Evolutionary conservation across 30 jellyfish, hydroid and myxozoan genomes (phyloP), one percentile per base, ranked within the genome.

Genomic region (Aurelia aurita): DNA sequence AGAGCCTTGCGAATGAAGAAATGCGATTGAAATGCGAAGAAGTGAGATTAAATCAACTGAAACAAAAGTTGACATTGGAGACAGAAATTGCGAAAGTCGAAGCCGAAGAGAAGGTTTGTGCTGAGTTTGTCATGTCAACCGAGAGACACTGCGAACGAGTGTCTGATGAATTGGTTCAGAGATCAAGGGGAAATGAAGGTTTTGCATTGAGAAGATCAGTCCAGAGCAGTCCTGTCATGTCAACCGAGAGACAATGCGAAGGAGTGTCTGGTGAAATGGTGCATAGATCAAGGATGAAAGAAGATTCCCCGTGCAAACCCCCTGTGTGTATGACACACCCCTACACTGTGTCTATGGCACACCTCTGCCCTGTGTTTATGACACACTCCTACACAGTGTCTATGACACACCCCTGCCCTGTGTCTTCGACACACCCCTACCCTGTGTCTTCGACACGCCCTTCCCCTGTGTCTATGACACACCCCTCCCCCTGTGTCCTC

Each of bases 1-100:
- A 59, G 71, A 59, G 26, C 71, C 71, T 59, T 59, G 71, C 71
- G 31, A 59, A 59, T 59, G 71, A 59, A 23, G 71, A 59, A 59
- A 59, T 59, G 31, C 71, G 71, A 23, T 59, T 59, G 71, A 59
- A 59, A 59, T 59, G 71, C 71, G 71, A 59, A 59, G 31, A 23
- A 59, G 31, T 59, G 71, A 59, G 71, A 59, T 23, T 59, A 59
- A 59, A 59, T 59, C 71, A 59, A 59, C 25, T 14, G 71, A 59
- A n/a, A n/a, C n/a, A n/a, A n/a, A n/a, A n/a, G n/a, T n/a, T n/a
- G n/a, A n/a, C n/a, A n/a, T n/a, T n/a, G n/a, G n/a, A n/a, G n/a
- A n/a, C n/a, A n/a, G n/a, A n/a, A n/a, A n/a, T n/a, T n/a, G n/a
- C n/a, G n/a, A n/a, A n/a, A n/a, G n/a, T n/a, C n/a, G n/a, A n/a